Base-by-base conservation (phyloP, 1,140 invertebrate species). In the Proctacanthus coquilletti region DNA sequence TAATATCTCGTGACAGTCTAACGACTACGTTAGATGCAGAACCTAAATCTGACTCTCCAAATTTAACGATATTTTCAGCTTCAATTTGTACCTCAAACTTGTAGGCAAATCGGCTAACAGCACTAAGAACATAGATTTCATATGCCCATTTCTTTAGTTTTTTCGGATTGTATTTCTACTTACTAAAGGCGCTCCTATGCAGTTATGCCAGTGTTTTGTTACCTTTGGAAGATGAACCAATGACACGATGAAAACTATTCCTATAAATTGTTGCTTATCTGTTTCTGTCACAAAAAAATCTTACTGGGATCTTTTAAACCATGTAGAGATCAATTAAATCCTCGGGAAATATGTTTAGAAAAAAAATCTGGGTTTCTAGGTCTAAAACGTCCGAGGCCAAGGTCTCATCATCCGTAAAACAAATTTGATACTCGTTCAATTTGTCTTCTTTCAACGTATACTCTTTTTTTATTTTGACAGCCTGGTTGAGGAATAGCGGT, bases 41-140 rank as follows among this genome's bases (percentile, higher is more conserved):
- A 9, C 48, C 51, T 11, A 50, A 42, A 44, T 53, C 45, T 21
- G 42, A 42, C 25, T 52, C 44, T 19, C 18, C 35, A 9, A 9
- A 21, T 9, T 18, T 11, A 2, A 34, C 35, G 17, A 44, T 20
- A 39, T 48, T 49, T 41, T 47, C 38, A 21, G 30, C 23, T 14
- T 45, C 55, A 39, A 49, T 50, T 40, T 60, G 49, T 13, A 48
- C 42, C 46, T 60, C 56, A 35, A 45, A 45, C 44, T 60, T 50
- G 42, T 59, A 61, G 1, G 49, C 51, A 39, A 44, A 61, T 5
- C 56, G 58, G 29, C 42, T 47, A 23, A 56, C 49, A 11, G 53
- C 56, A 52, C 52, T 47, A n/a, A 61, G 38, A 10, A 60, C 57
- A 47, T 43, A 63, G 18, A 40, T 13, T 34, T 40, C 34, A 15